These are phyloP conservation scores for Pachyuromys duprasi DNA, from an alignment of 2,797 vertebrate genomes.

Conservation along the genomic window DNA sequence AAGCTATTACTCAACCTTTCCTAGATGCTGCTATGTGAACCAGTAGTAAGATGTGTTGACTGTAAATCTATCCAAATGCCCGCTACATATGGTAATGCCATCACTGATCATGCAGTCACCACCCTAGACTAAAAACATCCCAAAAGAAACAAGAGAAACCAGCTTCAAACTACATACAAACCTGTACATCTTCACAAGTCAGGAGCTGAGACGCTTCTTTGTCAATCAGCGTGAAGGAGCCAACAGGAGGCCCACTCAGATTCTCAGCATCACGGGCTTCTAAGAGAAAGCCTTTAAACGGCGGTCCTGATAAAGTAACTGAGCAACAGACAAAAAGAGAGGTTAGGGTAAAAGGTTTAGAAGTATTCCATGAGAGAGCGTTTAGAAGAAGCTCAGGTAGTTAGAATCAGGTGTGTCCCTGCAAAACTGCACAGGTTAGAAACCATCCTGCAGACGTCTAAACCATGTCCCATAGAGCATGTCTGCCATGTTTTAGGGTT, in stretches of 20 bases:
- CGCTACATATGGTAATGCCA: background rate
- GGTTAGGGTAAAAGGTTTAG: background rate
- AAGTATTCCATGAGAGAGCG: background rate
- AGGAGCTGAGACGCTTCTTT: conserved; percentile 89
- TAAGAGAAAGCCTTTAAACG: conserved; percentile 92
- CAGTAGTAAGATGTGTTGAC: background rate
- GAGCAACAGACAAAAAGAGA: conserved; percentile 55
- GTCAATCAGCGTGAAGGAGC: conserved; percentile 88
- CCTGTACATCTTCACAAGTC: conserved; percentile 87
- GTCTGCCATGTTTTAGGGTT: background rate
- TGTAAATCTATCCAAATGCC: background rate
- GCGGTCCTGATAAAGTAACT: conserved; percentile 89
- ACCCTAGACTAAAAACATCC: background rate
- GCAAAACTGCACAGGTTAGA: background rate
- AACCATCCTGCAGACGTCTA: background rate
- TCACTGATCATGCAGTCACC: background rate
- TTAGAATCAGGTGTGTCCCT: background rate
- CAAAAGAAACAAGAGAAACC: background rate
- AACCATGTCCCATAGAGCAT: background rate
- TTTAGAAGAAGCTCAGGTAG: background rate
- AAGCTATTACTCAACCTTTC: background rate
- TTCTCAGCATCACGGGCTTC: conserved; percentile 89
- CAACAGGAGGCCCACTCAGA: conserved; percentile 83
- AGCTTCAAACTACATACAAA: conserved; percentile 74
- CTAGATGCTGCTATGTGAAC: background rate